Evolutionary conservation across 1,140 invertebrate species (phyloP).

Genomic region (Drosophila triauraria): DNA sequence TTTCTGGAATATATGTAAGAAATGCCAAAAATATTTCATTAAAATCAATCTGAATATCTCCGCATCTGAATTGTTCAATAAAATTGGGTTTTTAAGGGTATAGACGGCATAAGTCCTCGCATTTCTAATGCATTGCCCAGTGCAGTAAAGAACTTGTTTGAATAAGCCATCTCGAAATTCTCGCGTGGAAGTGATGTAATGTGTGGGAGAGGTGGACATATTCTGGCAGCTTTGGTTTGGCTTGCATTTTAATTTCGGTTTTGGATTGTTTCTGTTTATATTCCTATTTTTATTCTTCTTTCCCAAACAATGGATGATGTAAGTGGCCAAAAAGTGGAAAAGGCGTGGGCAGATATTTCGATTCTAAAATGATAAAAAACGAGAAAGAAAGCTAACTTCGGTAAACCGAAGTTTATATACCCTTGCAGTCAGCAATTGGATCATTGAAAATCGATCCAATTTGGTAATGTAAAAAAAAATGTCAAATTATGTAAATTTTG

Average conservation of each 20-base stretch:
- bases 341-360: constrained; percentile 25
- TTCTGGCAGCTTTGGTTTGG: constrained; percentile 41
- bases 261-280: not conserved
- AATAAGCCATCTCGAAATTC: constrained; percentile 1
- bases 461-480: too few species aligned
- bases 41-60: constrained; percentile 9
- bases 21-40: too few species aligned
- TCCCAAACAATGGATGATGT: constrained; percentile 42
- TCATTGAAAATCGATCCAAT: too few species aligned
- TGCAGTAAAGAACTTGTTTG: constrained; percentile 15
- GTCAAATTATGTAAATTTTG: too few species aligned
- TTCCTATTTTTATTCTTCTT: not conserved
- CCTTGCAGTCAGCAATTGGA: too few species aligned
- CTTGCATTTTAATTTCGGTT: constrained; percentile 61
- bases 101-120: not conserved
- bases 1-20: too few species aligned
- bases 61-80: constrained; percentile 5
- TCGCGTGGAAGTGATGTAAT: not conserved
- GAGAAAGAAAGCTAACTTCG: too few species aligned
- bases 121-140: constrained; percentile 43
- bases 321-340: constrained; percentile 7
- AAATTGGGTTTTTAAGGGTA: not conserved
- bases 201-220: constrained; percentile 17
- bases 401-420: too few species aligned
- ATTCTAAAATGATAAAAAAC: constrained; percentile 39